Conservation (phyloP, 2,797 vertebrate species). For the Echeneis naucrates region DNA sequence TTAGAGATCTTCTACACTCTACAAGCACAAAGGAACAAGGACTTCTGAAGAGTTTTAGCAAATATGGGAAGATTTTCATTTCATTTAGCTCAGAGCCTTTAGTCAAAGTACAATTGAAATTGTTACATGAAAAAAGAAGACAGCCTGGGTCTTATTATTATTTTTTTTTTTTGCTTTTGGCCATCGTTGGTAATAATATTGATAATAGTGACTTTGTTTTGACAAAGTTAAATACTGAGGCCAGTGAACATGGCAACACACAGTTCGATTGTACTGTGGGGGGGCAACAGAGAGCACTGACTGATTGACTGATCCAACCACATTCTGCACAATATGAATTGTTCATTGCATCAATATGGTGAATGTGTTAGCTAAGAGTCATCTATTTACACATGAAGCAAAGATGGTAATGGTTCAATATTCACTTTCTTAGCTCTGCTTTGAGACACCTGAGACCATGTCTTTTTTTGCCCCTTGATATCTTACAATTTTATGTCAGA, state of each 20-base stretch:
- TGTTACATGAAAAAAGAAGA: neutral
- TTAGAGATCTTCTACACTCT: neutral
- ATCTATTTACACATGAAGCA: neutral
- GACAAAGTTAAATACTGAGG: neutral
- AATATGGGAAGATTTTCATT: constrained; percentile 22
- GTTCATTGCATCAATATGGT: neutral
- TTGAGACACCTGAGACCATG: neutral
- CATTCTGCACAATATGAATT: neutral
- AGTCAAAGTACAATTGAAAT: constrained; percentile 6
- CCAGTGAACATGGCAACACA: neutral
- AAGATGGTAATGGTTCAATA: neutral
- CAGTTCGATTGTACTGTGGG: too few species aligned
- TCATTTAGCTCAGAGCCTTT: neutral
- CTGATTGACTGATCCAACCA: neutral
- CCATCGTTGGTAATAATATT: constrained; percentile 2
- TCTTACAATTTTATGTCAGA: neutral
- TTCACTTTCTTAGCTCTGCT: neutral
- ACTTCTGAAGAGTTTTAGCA: constrained; percentile 21
- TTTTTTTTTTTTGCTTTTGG: constrained; percentile 17
- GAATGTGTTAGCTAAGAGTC: neutral
- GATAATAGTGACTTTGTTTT: neutral
- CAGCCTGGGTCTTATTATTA: constrained; percentile 8
- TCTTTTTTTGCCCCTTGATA: too few species aligned
- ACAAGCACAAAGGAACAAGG: constrained; percentile 13
- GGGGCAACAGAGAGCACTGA: neutral